Conservation (phyloP, 2,113 vertebrate species). For the Microcebus jonahi region DNA sequence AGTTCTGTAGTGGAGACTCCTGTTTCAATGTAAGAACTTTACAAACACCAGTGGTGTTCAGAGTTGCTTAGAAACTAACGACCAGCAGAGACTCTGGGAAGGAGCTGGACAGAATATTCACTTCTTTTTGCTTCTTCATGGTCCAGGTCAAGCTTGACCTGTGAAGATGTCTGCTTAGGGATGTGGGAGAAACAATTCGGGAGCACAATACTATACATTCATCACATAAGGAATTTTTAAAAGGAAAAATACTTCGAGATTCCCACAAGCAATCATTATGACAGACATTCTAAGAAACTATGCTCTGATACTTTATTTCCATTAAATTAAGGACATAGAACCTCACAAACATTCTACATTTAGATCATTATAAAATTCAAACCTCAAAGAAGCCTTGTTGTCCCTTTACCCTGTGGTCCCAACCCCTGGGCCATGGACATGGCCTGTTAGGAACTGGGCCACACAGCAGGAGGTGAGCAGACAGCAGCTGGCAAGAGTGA, state of each 20-base stretch:
- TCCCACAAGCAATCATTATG: neutral
- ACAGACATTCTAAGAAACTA: neutral
- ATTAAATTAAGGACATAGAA: neutral
- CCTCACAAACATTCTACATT: neutral
- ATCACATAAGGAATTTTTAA: neutral
- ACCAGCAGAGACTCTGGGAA: neutral
- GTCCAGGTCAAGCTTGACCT: neutral
- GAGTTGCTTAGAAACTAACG: neutral
- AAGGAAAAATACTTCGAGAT: neutral
- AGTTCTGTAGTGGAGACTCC: neutral
- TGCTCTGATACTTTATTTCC: neutral
- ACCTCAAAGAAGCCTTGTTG: neutral
- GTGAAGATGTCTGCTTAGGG: neutral
- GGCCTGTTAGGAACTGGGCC: no score
- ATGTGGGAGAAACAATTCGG: neutral
- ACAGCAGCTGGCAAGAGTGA: no score
- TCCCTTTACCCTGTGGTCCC: no score
- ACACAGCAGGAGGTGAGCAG: no score
- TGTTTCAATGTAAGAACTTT: neutral
- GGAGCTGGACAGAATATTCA: neutral
- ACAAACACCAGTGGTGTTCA: neutral
- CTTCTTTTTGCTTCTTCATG: neutral
- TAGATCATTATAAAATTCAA: neutral
- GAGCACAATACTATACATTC: neutral
- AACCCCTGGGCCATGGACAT: no score